phyloP scores from a whole-genome alignment of 2,797 vertebrate genomes.

The Lutjanus argentimaculatus region DNA sequence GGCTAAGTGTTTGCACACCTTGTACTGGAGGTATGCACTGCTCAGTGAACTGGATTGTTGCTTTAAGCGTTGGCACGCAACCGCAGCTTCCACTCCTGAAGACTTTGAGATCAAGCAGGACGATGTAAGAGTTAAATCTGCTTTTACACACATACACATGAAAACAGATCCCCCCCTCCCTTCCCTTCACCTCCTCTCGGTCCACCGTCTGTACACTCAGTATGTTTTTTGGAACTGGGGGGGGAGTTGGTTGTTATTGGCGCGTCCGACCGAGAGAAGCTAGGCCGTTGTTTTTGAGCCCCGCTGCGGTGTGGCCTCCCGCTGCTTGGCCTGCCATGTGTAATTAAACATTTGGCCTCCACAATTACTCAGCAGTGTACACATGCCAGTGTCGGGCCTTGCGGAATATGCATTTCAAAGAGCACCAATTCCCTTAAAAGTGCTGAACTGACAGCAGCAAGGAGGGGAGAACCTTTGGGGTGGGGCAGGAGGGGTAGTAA shows the following conservation, averaged over 20 bases:
- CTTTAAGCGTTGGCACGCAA: constrained; percentile 8
- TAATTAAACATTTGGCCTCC: constrained; percentile 99
- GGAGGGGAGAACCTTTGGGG: constrained; percentile 89
- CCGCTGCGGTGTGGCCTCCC: constrained; percentile 76
- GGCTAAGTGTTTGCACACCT: constrained; percentile 58
- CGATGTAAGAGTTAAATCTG: constrained; percentile 27
- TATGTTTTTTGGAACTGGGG: constrained; percentile 45
- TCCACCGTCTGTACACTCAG: constrained; percentile 59
- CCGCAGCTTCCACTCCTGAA: neutral
- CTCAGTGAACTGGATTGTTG: constrained; percentile 25
- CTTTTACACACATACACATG: constrained; percentile 42
- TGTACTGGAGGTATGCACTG: constrained; percentile 6
- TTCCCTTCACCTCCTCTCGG: constrained; percentile 39
- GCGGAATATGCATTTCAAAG: constrained; percentile 98
- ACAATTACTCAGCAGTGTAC: constrained; percentile 96
- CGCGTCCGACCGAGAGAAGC: constrained; percentile 58
- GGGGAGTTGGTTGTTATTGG: constrained; percentile 61
- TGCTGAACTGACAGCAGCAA: constrained; percentile 94
- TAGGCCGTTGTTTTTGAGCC: constrained; percentile 82
- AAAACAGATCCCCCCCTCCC: constrained; percentile 44
- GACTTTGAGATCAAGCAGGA: neutral
- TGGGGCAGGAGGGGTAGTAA: constrained; percentile 80
- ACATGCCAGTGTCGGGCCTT: constrained; percentile 93
- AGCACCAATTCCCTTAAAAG: constrained; percentile 92
- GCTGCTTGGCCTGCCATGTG: constrained; percentile 97